Evolutionary conservation across 2,888 invertebrate genomes (phyloP), one percentile per base, ranked within the genome.

Genomic region (Drosophila subquinaria): DNA sequence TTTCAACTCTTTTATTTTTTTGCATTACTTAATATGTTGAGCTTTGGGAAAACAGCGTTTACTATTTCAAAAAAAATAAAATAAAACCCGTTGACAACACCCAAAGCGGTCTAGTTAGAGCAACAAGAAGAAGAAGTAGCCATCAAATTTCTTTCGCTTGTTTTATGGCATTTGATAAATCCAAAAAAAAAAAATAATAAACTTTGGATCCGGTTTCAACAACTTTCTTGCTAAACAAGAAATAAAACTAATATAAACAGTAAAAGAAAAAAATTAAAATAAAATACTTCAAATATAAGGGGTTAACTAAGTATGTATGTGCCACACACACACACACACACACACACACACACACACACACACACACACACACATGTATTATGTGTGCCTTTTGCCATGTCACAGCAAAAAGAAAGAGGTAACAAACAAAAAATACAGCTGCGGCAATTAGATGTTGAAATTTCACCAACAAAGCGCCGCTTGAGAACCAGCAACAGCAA

Each of bases 361-460:
- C 23, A 23, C 3, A 4, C 23, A 30, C 23, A 23, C 23, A 23
- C 4, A 23, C 23, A 23, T 23, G 4, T 23, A 23, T 23, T 23
- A 4, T 4, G 4, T 23, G 23, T 23, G 23, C 23, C 23, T 23
- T 23, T 23, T 23, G 27, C 40, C 52, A 8, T 59, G 59, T 57
- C 42, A 47, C 53, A 42, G 52, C 35, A 35, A 56, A 52, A 8
- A 33, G 20, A 50, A 36, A 62, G 35, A 45, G 45, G n/a, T 13
- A 30, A 10, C 10, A 17, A 55, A 9, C 30, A 36, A 35, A 45
- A 50, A 36, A 30, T 55, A 33, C 68, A 45, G 56, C 67, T 61
- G 69, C 64, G 72, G 73, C 78, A 77, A 77, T 77, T 77, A 74
- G 72, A 66, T 51, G 68, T 55, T 70, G 33, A 77, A 74, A 71